phyloP scores from a whole-genome alignment of 2,888 invertebrate genomes.

The Neoascia interrupta region DNA sequence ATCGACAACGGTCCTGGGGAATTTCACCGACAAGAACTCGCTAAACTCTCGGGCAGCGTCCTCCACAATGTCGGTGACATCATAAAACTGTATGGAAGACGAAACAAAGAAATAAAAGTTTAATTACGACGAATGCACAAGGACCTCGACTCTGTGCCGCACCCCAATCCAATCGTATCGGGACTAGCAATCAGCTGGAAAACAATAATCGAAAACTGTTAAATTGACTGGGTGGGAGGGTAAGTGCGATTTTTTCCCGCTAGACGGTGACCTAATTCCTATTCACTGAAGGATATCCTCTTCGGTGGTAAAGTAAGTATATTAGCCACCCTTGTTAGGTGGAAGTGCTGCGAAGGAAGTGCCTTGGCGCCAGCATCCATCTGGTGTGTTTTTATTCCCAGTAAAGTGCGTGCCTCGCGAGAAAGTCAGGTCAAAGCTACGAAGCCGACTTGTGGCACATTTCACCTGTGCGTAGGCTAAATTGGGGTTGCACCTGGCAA shows the following conservation, averaged over 20 bases:
- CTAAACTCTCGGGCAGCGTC: slow-evolving; percentile 78
- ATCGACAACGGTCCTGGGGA: slow-evolving; percentile 73
- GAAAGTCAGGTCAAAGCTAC: too few species aligned
- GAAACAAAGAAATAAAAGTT: slow-evolving; percentile 32
- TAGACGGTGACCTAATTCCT: slow-evolving; percentile 43
- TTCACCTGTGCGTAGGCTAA: slow-evolving; percentile 26
- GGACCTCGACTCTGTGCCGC: not conserved
- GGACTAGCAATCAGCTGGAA: too few species aligned
- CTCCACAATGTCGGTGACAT: slow-evolving; percentile 78
- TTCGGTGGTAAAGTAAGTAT: too few species aligned
- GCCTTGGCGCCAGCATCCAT: too few species aligned
- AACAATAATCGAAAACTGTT: slow-evolving; percentile 39
- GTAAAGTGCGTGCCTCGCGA: not conserved
- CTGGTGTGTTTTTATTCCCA: not conserved
- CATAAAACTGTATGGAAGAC: slow-evolving; percentile 75
- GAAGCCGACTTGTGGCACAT: slow-evolving; percentile 1
- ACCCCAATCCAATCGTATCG: too few species aligned
- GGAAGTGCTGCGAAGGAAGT: too few species aligned
- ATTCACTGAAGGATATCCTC: slow-evolving; percentile 36
- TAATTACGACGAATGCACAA: slow-evolving; percentile 23
- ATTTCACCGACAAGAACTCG: slow-evolving; percentile 77
- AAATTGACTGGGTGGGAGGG: not conserved
- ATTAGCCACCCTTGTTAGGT: too few species aligned
- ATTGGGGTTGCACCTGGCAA: slow-evolving; percentile 19
- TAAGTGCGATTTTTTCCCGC: not conserved